Evolutionary conservation across 1,140 invertebrate genomes (phyloP), one percentile per base, ranked within the genome.

Genomic region (Archivesica marissinica): DNA sequence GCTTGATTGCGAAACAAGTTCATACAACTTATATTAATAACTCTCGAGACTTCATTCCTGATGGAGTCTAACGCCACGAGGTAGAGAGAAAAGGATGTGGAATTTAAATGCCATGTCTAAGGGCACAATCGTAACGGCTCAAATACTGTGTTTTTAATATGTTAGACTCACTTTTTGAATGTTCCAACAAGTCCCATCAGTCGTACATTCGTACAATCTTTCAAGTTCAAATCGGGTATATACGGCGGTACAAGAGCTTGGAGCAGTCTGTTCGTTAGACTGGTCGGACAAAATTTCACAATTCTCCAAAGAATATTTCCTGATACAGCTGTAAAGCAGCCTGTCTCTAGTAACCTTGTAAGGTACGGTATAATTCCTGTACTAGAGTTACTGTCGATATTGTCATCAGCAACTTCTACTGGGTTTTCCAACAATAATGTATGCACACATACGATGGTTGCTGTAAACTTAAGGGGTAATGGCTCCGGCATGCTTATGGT

Each of bases 261-360:
- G 1, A 79, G n/a, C 20, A 79, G 35, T 20, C 41, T 52, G 28
- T 66, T 23, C 2, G 77, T 66, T 20, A 79, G 35, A 11, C 50
- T 66, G 0, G 25, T 15, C 33, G 77, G 77, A n/a, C 44, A 66
- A 66, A 41, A 79, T 47, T 64, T 79, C 35, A 79, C 38, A 79
- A 79, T 64, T 50, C 56, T 66, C 0, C 47, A 15, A 17, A 79
- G 52, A 15, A 79, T 35, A 15, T 79, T 41, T 25, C 52, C 77
- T 30, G 77, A 66, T 0, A 79, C 61, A 17, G 77, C 56, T 44
- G 77, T 79, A 38, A 79, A 79, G 39, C 77, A 66, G 6, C 50
- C 17, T 20, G 77, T 79, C 41, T 79, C 56, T 9, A 79, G 39
- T 17, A 79, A 30, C 15, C 20, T 47, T 2, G 61, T 66, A 1